A percentile compares a stretch with the other conserved stretches of the same genome.
These are phyloP conservation scores for Echinops telfairi DNA, from an alignment of 2,113 vertebrate genomes.

Conservation along the genomic window DNA sequence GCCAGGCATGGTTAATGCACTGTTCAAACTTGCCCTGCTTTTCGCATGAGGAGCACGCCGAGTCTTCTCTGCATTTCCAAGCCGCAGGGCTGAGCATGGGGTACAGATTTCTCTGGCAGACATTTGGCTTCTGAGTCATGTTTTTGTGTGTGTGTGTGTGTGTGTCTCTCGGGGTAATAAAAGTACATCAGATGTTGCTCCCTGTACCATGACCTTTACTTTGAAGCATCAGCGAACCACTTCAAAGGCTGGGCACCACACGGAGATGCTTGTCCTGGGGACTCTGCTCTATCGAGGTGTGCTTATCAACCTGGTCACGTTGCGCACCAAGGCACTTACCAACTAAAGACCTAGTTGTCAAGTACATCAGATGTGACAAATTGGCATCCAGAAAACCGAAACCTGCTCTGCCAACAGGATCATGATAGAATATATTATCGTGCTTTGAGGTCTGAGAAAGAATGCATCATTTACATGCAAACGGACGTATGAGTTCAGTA, in stretches of 20 bases:
- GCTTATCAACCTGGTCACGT: neutral
- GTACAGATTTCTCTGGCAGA: constrained; percentile 70
- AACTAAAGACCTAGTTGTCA: neutral
- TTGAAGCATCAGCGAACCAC: constrained; percentile 64
- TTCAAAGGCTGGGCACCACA: constrained; percentile 58
- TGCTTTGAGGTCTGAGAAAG: neutral
- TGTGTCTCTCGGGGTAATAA: constrained; percentile 69
- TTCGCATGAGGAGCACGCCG: neutral
- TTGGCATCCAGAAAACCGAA: neutral
- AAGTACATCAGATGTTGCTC: constrained; percentile 77
- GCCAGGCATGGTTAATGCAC: neutral
- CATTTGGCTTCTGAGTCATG: constrained; percentile 68
- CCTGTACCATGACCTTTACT: constrained; percentile 71
- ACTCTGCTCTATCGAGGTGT: neutral
- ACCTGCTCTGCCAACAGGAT: neutral
- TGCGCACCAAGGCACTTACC: neutral
- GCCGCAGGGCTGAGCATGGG: constrained; percentile 63
- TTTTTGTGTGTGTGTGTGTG: constrained; percentile 40
- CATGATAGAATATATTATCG: neutral
- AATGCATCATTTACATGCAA: neutral
- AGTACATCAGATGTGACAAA: constrained; percentile 3
- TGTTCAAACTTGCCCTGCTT: constrained; percentile 8
- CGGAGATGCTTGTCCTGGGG: neutral
- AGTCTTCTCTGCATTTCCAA: constrained; percentile 70
- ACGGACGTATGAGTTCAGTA: neutral